These are phyloP conservation scores for Steinernema hermaphroditum DNA, from an alignment of 2,888 invertebrate genomes.

Conservation along the genomic window DNA sequence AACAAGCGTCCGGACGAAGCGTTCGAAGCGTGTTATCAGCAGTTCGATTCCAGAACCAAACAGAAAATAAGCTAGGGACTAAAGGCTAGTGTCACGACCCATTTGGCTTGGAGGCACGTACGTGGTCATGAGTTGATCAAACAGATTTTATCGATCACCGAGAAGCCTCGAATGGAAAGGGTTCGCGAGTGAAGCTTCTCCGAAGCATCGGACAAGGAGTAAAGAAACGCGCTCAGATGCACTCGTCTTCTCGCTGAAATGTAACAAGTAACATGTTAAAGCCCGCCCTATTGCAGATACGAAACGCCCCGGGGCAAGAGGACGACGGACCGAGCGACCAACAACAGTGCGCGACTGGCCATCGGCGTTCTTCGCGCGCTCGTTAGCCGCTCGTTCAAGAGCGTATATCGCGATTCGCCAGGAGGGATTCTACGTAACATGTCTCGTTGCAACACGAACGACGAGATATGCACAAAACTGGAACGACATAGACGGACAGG, in stretches of 20 bases:
- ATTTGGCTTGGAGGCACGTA: neutral
- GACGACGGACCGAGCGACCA: neutral
- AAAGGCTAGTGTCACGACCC: neutral
- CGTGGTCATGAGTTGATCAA: neutral
- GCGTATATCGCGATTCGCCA: neutral
- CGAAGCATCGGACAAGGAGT: neutral
- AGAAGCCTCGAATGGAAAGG: neutral
- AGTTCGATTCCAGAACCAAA: neutral
- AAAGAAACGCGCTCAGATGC: constrained; percentile 21
- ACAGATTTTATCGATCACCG: neutral
- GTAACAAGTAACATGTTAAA: constrained; percentile 30
- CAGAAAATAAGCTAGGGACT: constrained; percentile 18
- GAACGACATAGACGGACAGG: neutral
- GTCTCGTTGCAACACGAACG: constrained; percentile 21
- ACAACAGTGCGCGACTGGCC: constrained; percentile 22
- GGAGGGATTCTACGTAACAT: constrained; percentile 18
- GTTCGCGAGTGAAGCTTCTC: neutral
- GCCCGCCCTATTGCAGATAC: constrained; percentile 30
- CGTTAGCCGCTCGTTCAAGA: constrained; percentile 30
- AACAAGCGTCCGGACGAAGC: neutral
- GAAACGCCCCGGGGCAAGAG: constrained; percentile 24
- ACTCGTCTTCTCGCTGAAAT: constrained; percentile 27
- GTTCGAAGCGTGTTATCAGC: constrained; percentile 19
- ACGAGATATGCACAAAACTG: neutral
- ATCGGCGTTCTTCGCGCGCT: constrained; percentile 27